Base-by-base conservation (phyloP, 1,140 invertebrate genomes). In the Euura saliciscinereae region DNA sequence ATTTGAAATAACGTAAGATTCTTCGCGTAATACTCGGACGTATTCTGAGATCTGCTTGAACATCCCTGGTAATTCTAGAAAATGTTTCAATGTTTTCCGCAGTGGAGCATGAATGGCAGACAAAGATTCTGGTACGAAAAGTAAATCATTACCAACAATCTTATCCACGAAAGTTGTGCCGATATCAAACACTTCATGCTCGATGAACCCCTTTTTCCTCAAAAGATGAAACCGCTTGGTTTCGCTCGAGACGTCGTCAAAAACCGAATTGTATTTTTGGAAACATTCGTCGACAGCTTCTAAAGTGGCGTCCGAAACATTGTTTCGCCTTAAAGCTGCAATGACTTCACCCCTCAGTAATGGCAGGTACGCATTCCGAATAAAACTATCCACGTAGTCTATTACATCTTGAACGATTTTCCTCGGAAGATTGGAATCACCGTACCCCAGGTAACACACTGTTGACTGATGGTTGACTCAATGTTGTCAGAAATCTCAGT, bases 31-130 rank as follows among this genome's bases (percentile, higher is more conserved):
- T 73, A 70, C 69, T 66, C 51, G 45, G 5, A 72, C 71, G 43
- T 74, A 75, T 3, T 74, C 10, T 7, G 64, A 8, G 8, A 77
- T 77, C 72, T 74, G 51, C 13, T 71, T 10, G 43, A 75, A 77
- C 66, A 77, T 42, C 11, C 74, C 76, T 11, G 76, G 76, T 68
- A 77, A 75, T 75, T 77, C 72, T 45, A 77, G 68, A 70, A 75
- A 77, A n/a, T 75, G 28, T 72, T 73, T 76, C 13, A 77, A 65
- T 44, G 67, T 75, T 73, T 77, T 68, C 44, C 65, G 70, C 66
- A 77, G 73, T 11, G 72, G 74, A 13, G 74, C 8, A 70, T 59
- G 46, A 5, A 70, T 67, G 45, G 51, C 76, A 66, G 65, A 75
- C 43, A 73, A 51, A 51, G n/a, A 59, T 70, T 77, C 44, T 59